Conservation (phyloP, 2,797 vertebrate species). For the Siniperca undulata region DNA sequence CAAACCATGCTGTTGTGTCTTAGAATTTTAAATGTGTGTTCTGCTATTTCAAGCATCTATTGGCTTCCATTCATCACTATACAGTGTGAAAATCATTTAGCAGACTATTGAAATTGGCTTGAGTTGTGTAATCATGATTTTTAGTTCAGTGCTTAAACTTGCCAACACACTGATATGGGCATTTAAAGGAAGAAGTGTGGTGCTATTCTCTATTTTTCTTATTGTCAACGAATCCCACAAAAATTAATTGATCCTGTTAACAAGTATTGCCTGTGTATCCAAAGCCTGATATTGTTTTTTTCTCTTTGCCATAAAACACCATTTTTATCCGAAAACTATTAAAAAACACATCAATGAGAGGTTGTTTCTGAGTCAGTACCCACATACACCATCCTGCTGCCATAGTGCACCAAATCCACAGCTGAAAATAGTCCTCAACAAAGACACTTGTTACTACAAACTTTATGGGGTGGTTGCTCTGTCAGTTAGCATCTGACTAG, state of each 20-base stretch:
- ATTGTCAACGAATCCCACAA: background rate
- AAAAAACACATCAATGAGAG: background rate
- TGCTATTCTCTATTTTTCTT: background rate
- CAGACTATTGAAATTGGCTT: background rate
- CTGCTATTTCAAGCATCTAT: background rate
- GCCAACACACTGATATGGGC: background rate
- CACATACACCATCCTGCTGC: too few relatives aligned
- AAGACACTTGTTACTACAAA: too few relatives aligned
- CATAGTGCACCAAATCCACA: too few relatives aligned
- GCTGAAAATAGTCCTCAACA: too few relatives aligned
- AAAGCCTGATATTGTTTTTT: conserved; percentile 7
- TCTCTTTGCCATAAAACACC: background rate
- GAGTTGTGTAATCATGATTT: background rate
- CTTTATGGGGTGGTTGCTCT: background rate
- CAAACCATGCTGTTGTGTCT: background rate
- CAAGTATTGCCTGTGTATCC: background rate
- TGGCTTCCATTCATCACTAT: background rate
- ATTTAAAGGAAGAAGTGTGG: background rate
- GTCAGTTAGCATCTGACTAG: background rate
- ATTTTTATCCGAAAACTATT: background rate
- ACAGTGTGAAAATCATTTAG: background rate
- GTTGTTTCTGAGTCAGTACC: too few relatives aligned
- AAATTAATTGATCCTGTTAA: background rate
- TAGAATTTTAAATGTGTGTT: background rate
- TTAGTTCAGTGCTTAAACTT: background rate